Percentiles rank a stretch among this genome's conserved stretches.
phyloP scores from a whole-genome alignment of 2,888 invertebrate genomes.

The Epinotia demarniana region DNA sequence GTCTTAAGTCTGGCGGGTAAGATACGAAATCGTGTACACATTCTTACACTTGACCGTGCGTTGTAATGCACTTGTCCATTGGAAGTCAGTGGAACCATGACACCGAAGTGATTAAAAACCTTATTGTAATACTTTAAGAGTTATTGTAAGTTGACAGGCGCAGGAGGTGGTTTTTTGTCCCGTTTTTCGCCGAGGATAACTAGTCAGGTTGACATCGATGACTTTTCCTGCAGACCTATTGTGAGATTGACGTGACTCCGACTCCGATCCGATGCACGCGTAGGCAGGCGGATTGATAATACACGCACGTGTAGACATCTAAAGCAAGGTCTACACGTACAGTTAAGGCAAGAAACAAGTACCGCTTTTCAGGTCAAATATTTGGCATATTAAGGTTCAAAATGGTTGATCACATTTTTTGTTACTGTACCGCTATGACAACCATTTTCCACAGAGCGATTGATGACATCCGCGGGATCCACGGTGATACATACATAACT shows the following conservation, averaged over 20 bases:
- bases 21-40: background rate
- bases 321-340: too few relatives aligned
- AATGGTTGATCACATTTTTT: too few relatives aligned
- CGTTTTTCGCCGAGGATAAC: slow-evolving; percentile 65
- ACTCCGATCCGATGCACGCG: slow-evolving; percentile 10
- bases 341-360: too few relatives aligned
- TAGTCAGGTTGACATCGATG: slow-evolving; percentile 47
- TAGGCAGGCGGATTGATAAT: background rate
- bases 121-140: slow-evolving; percentile 3
- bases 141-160: slow-evolving; percentile 49
- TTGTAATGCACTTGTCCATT: background rate
- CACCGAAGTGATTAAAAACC: slow-evolving; percentile 13
- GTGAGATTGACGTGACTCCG: slow-evolving; percentile 11
- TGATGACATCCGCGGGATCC: too few relatives aligned
- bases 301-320: background rate
- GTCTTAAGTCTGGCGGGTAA: background rate
- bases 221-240: slow-evolving; percentile 56
- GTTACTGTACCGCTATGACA: too few relatives aligned
- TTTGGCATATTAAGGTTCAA: too few relatives aligned
- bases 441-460: too few relatives aligned
- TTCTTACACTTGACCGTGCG: slow-evolving; percentile 4
- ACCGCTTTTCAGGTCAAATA: too few relatives aligned
- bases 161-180: slow-evolving; percentile 52
- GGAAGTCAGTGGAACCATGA: slow-evolving; percentile 47
- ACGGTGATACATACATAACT: too few relatives aligned